A percentile compares a stretch with the other conserved stretches of the same genome.
These are phyloP conservation scores for Apotomis capreana DNA, from an alignment of 2,888 invertebrate genomes.

Conservation along the genomic window DNA sequence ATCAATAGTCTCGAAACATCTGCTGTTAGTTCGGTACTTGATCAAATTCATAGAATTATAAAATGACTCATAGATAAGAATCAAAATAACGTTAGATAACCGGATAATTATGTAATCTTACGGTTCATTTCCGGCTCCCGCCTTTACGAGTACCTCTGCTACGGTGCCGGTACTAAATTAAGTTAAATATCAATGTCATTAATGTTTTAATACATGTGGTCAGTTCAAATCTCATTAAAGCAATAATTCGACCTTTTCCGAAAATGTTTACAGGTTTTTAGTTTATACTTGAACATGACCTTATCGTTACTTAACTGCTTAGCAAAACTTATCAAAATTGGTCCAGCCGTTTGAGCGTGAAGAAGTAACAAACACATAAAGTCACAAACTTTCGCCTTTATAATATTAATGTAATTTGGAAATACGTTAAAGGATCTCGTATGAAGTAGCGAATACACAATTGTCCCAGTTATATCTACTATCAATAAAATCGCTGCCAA, in stretches of 20 bases:
- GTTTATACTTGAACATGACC: no score
- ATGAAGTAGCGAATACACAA: neutral
- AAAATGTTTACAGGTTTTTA: no score
- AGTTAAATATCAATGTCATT: neutral
- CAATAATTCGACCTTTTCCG: no score
- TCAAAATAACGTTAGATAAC: constrained; percentile 18
- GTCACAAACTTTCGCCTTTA: no score
- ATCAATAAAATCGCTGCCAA: constrained; percentile 8
- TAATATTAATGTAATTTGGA: no score
- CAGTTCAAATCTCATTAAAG: no score
- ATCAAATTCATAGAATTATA: constrained; percentile 17
- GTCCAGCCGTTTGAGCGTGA: no score
- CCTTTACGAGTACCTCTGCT: neutral
- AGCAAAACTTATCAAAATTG: no score
- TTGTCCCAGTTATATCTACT: neutral
- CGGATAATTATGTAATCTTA: constrained; percentile 32
- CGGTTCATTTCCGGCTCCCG: constrained; percentile 27
- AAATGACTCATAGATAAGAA: constrained; percentile 22
- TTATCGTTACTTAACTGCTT: no score
- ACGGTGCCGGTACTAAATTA: constrained; percentile 17
- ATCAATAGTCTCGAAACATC: constrained; percentile 15
- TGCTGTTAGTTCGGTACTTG: constrained; percentile 1
- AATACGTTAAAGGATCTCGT: neutral
- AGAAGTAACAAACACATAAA: no score
- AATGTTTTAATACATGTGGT: neutral